A percentile compares a stretch with the other conserved stretches of the same genome.
Conservation (phyloP, 2,888 invertebrate genomes). For the Muschampia plurimacula region DNA sequence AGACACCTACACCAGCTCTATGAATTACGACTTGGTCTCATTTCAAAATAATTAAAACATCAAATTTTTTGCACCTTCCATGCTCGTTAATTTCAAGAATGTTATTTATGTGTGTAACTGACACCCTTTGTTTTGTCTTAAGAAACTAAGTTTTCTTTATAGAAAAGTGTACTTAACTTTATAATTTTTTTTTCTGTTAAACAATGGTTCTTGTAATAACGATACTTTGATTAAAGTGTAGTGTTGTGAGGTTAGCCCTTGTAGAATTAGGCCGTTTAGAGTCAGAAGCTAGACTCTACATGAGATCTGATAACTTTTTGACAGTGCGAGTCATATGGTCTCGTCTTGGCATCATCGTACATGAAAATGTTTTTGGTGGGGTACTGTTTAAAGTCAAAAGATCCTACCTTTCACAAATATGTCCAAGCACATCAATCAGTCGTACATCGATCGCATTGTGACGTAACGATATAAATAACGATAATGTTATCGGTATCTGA, state of each 20-base stretch:
- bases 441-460: constrained; percentile 27
- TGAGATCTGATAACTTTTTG: too few species aligned
- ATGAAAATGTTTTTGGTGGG: too few species aligned
- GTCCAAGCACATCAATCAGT: constrained; percentile 15
- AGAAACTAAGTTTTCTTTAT: too few species aligned
- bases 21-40: neutral
- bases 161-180: too few species aligned
- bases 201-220: too few species aligned
- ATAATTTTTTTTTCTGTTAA: too few species aligned
- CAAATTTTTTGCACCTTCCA: neutral
- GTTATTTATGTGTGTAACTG: neutral
- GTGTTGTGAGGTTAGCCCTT: too few species aligned
- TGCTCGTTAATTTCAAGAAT: neutral
- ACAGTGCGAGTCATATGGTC: too few species aligned
- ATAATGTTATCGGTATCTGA: constrained; percentile 28
- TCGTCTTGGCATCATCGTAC: too few species aligned
- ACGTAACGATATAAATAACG: constrained; percentile 23
- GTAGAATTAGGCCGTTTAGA: too few species aligned
- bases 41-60: constrained; percentile 7
- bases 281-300: too few species aligned
- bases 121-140: neutral
- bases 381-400: neutral
- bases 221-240: too few species aligned
- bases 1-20: neutral
- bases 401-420: neutral